Base-by-base conservation (phyloP, 2,797 vertebrate genomes). In the Pantherophis vulpinus region DNA sequence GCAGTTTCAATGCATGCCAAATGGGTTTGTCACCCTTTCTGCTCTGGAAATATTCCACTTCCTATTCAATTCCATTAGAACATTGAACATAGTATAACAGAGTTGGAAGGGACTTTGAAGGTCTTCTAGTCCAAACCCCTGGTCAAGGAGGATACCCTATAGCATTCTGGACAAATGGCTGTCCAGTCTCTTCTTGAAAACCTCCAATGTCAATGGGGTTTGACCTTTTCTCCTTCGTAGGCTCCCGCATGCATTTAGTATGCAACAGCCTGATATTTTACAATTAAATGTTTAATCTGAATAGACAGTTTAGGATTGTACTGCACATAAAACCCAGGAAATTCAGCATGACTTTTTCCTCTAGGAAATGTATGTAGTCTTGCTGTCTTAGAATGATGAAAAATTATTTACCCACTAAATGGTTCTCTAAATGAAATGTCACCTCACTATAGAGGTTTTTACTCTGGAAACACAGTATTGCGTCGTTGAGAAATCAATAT, bases 371-470 rank as follows among this genome's bases (percentile, higher is more conserved):
- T 42, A 91, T 91, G 66, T 56, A 63, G 16, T 18, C 61, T 27
- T 86, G n/a, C 87, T 88, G 90, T 83, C 70, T 93, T 91, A 70
- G 16, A 94, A 94, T 70, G 92, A 90, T 59, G 91, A 94, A 94
- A 89, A 92, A 91, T 93, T 60, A 29, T 87, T 92, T 94, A 58
- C 92, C 91, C 54, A 13, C 1, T 55, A 94, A 25, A 89, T 74
- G 83, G 47, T 89, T 86, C 93, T 96, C 94, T 74, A 91, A 94
- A 93, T 90, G 70, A 94, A 93, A 86, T 51, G 55, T 11, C 29
- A 51, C 0, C 3, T 70, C 58, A 90, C 74, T 51, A 92, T 91
- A 93, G 7, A 95, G 91, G 7, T 16, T 92, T 95, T 96, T 94
- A 42, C 42, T 83, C 9, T 70, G 74, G 4, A 87, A 23, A n/a